Evolutionary conservation across 2,113 vertebrate species (phyloP).

Genomic region (Gambusia holbrooki): DNA sequence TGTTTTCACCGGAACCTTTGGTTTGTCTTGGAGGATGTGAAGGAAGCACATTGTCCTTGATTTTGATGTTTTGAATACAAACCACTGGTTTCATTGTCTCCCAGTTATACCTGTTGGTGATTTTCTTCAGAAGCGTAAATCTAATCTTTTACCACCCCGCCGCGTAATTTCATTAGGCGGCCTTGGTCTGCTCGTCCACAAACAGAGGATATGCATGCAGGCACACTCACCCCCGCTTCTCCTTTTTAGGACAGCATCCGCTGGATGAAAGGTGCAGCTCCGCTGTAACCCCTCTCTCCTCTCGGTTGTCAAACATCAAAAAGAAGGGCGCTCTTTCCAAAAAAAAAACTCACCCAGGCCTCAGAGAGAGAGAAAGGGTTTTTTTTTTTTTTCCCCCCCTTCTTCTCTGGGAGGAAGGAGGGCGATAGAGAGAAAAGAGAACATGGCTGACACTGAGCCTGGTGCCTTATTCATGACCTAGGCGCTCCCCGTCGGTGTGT

Average conservation of each 20-base stretch:
- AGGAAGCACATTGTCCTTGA: neutral
- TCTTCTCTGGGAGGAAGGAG: neutral
- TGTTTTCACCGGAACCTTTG: neutral
- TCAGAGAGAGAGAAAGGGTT: slow-evolving; percentile 23
- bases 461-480: slow-evolving; percentile 56
- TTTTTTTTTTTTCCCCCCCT: neutral
- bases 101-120: slow-evolving; percentile 16
- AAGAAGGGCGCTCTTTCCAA: slow-evolving; percentile 67
- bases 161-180: slow-evolving; percentile 3
- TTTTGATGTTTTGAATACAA: slow-evolving; percentile 4
- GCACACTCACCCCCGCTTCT: slow-evolving; percentile 22
- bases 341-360: slow-evolving; percentile 57
- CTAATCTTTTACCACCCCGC: neutral
- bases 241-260: slow-evolving; percentile 59
- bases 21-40: neutral
- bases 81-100: neutral
- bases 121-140: slow-evolving; percentile 5
- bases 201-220: neutral
- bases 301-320: slow-evolving; percentile 76
- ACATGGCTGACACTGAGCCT: slow-evolving; percentile 47
- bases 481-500: neutral
- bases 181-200: slow-evolving; percentile 24
- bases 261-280: slow-evolving; percentile 69
- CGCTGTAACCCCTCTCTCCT: slow-evolving; percentile 43
- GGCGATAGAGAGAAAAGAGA: slow-evolving; percentile 39